Evolutionary conservation across 2,113 vertebrate genomes (phyloP).

Genomic region (Harpagus bidentatus): DNA sequence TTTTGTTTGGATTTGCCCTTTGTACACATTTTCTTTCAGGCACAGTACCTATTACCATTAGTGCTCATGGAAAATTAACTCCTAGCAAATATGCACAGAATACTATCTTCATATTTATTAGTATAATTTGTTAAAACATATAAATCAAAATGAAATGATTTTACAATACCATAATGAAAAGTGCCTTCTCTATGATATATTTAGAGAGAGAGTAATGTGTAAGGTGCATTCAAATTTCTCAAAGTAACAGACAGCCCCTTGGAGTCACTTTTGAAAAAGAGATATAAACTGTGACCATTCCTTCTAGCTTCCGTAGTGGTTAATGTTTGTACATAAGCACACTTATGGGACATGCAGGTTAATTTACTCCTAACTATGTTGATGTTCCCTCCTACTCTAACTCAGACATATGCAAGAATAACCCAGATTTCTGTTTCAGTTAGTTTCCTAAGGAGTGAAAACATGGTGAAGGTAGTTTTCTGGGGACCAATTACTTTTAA

Average conservation of each 20-base stretch:
- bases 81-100: background rate
- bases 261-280: background rate
- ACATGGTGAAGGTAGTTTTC: background rate
- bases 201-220: background rate
- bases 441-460: background rate
- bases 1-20: background rate
- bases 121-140: background rate
- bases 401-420: background rate
- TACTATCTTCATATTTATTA: background rate
- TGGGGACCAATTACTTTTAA: slow-evolving; percentile 47
- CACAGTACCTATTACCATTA: background rate
- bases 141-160: background rate
- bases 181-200: background rate
- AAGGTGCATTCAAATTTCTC: background rate
- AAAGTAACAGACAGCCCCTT: background rate
- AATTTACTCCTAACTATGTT: background rate
- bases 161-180: background rate
- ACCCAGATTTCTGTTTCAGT: background rate
- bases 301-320: fast-evolving
- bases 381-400: background rate
- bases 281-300: background rate
- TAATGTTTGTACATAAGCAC: background rate
- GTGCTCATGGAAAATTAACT: background rate
- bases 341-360: background rate
- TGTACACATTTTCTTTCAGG: background rate